Evolutionary conservation across 1,140 invertebrate species (phyloP).

Genomic region (Penaeus indicus): DNA sequence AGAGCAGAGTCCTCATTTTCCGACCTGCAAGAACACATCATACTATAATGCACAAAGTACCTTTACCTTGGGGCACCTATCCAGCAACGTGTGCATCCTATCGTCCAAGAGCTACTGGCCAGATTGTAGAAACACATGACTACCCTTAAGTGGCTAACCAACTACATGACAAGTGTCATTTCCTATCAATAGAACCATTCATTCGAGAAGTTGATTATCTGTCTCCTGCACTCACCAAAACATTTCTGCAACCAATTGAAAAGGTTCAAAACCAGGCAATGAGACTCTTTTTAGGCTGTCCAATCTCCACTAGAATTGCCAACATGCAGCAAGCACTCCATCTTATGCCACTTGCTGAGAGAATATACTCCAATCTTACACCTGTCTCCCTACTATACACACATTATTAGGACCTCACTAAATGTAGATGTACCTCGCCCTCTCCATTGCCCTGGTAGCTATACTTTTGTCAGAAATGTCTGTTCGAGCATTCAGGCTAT

Average conservation of each 20-base stretch:
- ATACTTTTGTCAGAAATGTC: too few relatives aligned
- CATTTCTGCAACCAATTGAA: too few relatives aligned
- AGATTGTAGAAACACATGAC: background rate
- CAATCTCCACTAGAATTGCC: too few relatives aligned
- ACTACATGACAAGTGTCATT: background rate
- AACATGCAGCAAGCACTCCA: too few relatives aligned
- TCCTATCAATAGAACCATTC: background rate
- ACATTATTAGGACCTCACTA: too few relatives aligned
- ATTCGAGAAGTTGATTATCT: slow-evolving; percentile 4
- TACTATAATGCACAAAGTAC: background rate
- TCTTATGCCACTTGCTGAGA: too few relatives aligned
- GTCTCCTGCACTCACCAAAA: background rate
- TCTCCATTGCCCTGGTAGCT: too few relatives aligned
- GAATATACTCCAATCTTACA: too few relatives aligned
- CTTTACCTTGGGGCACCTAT: background rate
- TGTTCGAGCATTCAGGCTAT: too few relatives aligned
- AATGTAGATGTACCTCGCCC: too few relatives aligned
- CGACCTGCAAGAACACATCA: background rate
- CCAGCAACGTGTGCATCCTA: background rate
- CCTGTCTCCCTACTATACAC: too few relatives aligned
- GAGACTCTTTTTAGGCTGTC: too few relatives aligned
- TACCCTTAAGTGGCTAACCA: background rate
- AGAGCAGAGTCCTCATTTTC: background rate
- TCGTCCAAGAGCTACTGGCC: background rate
- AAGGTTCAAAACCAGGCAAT: background rate